phyloP scores from a whole-genome alignment of 2,113 vertebrate genomes.

The Aspidoscelis tigris region DNA sequence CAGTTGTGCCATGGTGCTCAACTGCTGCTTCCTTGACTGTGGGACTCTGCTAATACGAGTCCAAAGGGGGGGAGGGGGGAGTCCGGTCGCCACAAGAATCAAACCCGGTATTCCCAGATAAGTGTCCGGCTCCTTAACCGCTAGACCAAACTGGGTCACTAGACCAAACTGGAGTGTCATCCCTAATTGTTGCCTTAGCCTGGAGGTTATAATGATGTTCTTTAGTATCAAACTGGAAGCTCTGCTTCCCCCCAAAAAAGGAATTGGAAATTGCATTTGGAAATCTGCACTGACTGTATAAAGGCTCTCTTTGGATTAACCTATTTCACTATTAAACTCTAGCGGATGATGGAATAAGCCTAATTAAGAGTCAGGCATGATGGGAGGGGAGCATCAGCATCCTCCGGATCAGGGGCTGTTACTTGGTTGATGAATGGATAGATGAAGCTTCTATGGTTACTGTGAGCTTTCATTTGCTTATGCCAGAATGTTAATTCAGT shows the following conservation, averaged over 20 bases:
- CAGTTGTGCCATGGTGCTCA: too few species aligned
- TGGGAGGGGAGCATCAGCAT: not conserved
- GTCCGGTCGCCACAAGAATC: too few species aligned
- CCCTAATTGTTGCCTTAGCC: conserved; percentile 55
- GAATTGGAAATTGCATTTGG: not conserved
- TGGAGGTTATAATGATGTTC: conserved; percentile 6
- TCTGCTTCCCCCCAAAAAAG: conserved; percentile 26
- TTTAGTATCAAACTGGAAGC: conserved; percentile 29
- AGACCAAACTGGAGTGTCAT: conserved; percentile 36
- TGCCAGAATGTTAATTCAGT: fast-evolving
- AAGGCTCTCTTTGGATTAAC: conserved; percentile 19
- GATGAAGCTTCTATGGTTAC: not conserved
- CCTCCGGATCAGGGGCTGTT: not conserved
- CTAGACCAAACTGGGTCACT: conserved; percentile 45
- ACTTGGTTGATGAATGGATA: not conserved
- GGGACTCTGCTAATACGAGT: too few species aligned
- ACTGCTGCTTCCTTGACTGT: too few species aligned
- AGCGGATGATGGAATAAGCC: not conserved
- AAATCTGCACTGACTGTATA: not conserved
- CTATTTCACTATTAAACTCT: not conserved
- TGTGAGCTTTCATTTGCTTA: fast-evolving
- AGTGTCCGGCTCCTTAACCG: too few species aligned
- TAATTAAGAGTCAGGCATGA: not conserved
- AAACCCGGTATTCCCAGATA: too few species aligned
- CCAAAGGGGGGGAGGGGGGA: too few species aligned